Conservation (phyloP, 2,113 vertebrate species). For the Morphnarchus princeps region DNA sequence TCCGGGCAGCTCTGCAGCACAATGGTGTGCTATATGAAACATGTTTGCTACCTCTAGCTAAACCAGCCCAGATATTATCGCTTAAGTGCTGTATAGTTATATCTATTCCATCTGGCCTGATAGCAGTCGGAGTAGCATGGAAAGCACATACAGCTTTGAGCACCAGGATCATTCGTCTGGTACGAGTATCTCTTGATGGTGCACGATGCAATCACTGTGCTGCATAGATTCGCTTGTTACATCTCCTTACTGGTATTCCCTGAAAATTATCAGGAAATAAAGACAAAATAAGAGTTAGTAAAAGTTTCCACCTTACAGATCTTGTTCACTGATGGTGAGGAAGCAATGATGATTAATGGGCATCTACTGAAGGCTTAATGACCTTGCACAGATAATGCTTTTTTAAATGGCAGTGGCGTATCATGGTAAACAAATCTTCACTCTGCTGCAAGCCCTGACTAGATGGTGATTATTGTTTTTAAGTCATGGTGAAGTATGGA, state of each 20-base stretch:
- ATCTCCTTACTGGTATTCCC: neutral
- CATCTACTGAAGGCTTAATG: neutral
- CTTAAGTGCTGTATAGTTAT: neutral
- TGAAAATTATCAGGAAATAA: neutral
- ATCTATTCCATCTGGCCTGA: neutral
- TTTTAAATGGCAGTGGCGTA: neutral
- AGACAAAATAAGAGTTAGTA: neutral
- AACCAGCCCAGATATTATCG: neutral
- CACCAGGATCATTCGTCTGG: fast-evolving
- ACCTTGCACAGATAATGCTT: neutral
- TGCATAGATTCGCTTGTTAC: neutral
- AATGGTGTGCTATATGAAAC: neutral
- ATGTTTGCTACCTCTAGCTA: neutral
- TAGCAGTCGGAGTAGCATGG: neutral
- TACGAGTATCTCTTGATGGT: neutral
- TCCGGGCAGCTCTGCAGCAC: neutral
- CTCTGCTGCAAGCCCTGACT: neutral
- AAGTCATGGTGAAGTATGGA: neutral
- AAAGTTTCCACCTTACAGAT: neutral
- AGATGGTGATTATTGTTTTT: neutral
- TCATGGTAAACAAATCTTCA: neutral
- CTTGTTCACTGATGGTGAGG: neutral
- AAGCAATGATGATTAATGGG: neutral
- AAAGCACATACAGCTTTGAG: neutral
- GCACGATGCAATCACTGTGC: neutral